These are phyloP conservation scores for Megaceryle maxima DNA, from an alignment of 2,113 vertebrate species.

Conservation along the genomic window DNA sequence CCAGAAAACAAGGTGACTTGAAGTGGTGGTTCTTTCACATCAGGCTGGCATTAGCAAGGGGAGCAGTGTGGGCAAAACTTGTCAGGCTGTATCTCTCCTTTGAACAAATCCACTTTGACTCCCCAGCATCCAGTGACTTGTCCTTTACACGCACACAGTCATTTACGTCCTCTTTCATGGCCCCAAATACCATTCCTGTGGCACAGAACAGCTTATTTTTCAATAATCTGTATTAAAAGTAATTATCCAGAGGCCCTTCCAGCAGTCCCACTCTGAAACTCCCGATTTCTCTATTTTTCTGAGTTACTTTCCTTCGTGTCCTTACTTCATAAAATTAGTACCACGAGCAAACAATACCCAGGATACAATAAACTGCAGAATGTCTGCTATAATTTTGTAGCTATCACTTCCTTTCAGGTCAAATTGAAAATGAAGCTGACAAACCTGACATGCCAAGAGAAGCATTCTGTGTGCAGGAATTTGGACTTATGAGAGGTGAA, in stretches of 20 bases:
- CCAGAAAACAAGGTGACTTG: neutral
- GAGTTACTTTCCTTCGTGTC: neutral
- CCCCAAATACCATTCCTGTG: neutral
- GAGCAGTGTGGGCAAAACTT: neutral
- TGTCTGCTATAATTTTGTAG: neutral
- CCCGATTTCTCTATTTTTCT: neutral
- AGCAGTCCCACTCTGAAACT: neutral
- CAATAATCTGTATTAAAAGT: neutral
- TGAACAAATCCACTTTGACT: constrained; percentile 17
- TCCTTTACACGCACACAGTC: neutral
- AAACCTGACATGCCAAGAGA: neutral
- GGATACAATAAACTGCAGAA: neutral
- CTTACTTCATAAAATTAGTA: neutral
- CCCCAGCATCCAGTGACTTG: neutral
- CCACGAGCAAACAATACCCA: fast-evolving
- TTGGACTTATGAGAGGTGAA: neutral
- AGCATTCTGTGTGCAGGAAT: constrained; percentile 3
- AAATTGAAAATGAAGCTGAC: neutral
- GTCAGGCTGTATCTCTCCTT: neutral
- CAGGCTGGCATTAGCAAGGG: fast-evolving
- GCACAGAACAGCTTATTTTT: neutral
- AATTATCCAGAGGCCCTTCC: neutral
- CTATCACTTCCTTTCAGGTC: neutral
- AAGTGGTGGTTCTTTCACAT: neutral
- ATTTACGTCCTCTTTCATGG: neutral